A percentile compares a stretch with the other conserved stretches of the same genome.
Conservation (phyloP, 2,113 vertebrate species). For the Urocolius indicus region DNA sequence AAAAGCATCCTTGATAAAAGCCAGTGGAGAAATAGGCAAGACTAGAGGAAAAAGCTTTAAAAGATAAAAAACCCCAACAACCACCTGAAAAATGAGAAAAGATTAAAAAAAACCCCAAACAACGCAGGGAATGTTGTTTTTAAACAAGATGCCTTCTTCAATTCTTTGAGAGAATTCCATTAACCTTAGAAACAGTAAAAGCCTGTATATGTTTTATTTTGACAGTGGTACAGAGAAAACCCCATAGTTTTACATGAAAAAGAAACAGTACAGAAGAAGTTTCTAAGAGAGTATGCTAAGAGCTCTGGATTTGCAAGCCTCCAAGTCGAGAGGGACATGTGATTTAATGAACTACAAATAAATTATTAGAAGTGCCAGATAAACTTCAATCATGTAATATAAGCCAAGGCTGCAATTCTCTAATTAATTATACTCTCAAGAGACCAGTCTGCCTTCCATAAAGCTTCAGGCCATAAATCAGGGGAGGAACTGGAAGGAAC, state of each 20-base stretch:
- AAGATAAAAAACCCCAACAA: background rate
- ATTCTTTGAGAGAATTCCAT: background rate
- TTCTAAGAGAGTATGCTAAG: background rate
- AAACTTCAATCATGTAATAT: background rate
- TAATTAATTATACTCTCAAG: background rate
- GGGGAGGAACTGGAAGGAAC: background rate
- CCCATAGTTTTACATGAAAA: background rate
- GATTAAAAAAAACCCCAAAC: background rate
- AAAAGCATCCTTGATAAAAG: background rate
- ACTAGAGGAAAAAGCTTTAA: background rate
- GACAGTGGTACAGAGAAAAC: background rate
- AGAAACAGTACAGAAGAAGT: background rate
- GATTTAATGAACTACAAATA: slow-evolving; percentile 21
- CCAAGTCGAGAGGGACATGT: background rate
- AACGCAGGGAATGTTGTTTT: background rate
- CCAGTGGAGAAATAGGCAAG: background rate
- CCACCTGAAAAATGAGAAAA: background rate
- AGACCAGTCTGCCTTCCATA: background rate
- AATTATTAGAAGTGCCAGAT: background rate
- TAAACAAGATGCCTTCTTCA: background rate
- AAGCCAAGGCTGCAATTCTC: background rate
- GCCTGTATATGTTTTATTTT: background rate
- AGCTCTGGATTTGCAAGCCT: background rate
- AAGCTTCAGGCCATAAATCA: background rate
- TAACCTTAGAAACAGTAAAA: background rate